Percentiles rank a stretch among this genome's conserved stretches.
Conservation (phyloP, 2,113 vertebrate species). For the Porphyrio hochstetteri region DNA sequence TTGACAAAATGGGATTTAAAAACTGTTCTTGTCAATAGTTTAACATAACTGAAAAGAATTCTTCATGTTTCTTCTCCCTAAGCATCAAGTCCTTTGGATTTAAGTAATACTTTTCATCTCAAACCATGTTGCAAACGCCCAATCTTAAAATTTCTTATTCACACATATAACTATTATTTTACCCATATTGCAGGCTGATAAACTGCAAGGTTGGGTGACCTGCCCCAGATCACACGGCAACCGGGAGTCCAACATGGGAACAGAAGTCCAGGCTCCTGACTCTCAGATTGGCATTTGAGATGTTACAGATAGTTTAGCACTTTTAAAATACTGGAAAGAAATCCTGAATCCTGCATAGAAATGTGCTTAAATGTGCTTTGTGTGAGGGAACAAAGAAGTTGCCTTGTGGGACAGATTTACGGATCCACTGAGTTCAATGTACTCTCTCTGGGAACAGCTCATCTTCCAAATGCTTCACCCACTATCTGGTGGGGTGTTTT, state of each 20-base stretch:
- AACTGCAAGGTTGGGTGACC: neutral
- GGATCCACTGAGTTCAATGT: neutral
- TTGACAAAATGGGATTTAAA: neutral
- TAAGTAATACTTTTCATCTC: neutral
- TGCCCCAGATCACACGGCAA: neutral
- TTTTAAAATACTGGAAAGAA: neutral
- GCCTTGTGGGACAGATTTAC: constrained; percentile 9
- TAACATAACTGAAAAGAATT: neutral
- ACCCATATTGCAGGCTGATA: neutral
- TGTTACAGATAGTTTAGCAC: neutral
- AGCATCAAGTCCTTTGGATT: neutral
- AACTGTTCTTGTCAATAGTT: neutral
- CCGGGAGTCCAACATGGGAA: rapidly evolving
- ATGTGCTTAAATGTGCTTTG: neutral
- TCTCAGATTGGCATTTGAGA: neutral
- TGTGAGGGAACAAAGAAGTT: constrained; percentile 25
- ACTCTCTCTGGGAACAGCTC: neutral
- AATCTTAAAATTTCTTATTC: neutral
- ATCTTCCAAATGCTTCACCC: neutral
- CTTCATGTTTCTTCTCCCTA: neutral
- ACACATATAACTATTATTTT: neutral
- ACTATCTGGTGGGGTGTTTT: neutral
- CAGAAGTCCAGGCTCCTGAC: neutral
- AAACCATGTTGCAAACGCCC: neutral
- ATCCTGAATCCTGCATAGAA: neutral